Evolutionary conservation across 2,888 invertebrate species (phyloP).

Genomic region (Salpingus planirostris): DNA sequence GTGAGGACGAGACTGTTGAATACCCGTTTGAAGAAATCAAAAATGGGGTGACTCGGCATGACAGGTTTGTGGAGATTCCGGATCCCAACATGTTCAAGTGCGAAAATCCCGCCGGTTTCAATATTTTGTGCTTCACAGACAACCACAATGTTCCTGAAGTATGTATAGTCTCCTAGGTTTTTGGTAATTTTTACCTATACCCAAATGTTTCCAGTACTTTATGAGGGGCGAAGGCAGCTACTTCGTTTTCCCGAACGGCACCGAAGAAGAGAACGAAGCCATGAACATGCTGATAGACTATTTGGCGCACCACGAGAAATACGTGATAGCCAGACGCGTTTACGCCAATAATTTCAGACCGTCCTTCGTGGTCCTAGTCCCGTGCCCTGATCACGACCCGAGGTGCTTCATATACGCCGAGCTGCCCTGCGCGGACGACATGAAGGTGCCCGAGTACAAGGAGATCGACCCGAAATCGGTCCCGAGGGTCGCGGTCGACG

Average conservation of each 20-base stretch:
- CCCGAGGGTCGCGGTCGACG: slow-evolving; percentile 1
- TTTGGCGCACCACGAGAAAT: slow-evolving; percentile 7
- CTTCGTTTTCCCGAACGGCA: slow-evolving; percentile 6
- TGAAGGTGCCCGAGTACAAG: slow-evolving; percentile 1
- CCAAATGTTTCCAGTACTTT: slow-evolving; percentile 5
- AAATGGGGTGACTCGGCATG: slow-evolving; percentile 7
- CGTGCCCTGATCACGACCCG: slow-evolving; percentile 7
- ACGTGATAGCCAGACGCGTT: slow-evolving; percentile 9
- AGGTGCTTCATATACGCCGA: slow-evolving; percentile 9
- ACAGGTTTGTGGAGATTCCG: slow-evolving; percentile 7
- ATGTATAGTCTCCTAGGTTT: background rate
- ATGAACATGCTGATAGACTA: slow-evolving; percentile 6
- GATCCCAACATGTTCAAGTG: slow-evolving; percentile 9
- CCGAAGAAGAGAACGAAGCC: slow-evolving; percentile 2
- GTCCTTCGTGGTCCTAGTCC: slow-evolving; percentile 7
- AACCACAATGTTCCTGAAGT: slow-evolving; percentile 8
- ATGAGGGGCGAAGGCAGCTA: slow-evolving; percentile 8
- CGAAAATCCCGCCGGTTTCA: slow-evolving; percentile 5
- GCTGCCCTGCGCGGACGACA: slow-evolving; percentile 8
- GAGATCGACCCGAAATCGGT: slow-evolving; percentile 3
- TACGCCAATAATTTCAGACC: slow-evolving; percentile 7
- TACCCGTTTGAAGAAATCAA: slow-evolving; percentile 4
- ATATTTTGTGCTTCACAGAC: slow-evolving; percentile 9
- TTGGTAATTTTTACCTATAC: background rate
- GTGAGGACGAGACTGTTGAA: slow-evolving; percentile 9